Base-by-base conservation (phyloP, 2,113 vertebrate genomes). In the Thymallus thymallus region DNA sequence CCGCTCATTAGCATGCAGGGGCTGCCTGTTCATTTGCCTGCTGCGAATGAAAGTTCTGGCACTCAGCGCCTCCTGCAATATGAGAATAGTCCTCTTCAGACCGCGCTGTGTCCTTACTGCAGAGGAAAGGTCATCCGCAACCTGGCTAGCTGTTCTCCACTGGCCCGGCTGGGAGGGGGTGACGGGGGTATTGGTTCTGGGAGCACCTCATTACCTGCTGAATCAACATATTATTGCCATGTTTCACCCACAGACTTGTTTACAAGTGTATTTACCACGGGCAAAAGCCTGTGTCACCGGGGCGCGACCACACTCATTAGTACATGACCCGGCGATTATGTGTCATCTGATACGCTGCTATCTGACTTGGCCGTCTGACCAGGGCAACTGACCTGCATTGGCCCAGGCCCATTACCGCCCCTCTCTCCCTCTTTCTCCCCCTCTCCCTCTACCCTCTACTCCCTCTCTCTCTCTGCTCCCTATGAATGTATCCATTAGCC, bases 71-170 rank as follows among this genome's bases (percentile, higher is more conserved):
- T 95, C 95, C 94, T 95, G 95, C 96, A 95, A 97, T 96, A 95
- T 93, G 96, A 98, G 96, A 96, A 97, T 95, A 96, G 96, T 97
- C 95, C 98, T 99, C 98, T 99, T 99, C 96, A 99, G 95, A 95
- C 94, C 94, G 96, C 95, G 94, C 94, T 92, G 92, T 96, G 95
- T 98, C 96, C 96, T 98, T 90, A 91, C 92, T 92, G 93, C 93
- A 91, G 74, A 69, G 90, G 93, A 96, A 96, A 96, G 97, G 97
- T 98, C 97, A 97, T 92, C 88, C 92, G 94, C 83, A 94, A 93
- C 95, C 94, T 91, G 93, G 94, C 95, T 95, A 88, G 89, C 92
- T 93, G 95, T 94, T 96, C 95, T 88, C 86, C 84, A 86, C 77
- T 80, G 83, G 86, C 81, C 85, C 82, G 84, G 84, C 85, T 81